Base-by-base conservation (phyloP, 2,113 vertebrate species). In the Diadophis punctatus region DNA sequence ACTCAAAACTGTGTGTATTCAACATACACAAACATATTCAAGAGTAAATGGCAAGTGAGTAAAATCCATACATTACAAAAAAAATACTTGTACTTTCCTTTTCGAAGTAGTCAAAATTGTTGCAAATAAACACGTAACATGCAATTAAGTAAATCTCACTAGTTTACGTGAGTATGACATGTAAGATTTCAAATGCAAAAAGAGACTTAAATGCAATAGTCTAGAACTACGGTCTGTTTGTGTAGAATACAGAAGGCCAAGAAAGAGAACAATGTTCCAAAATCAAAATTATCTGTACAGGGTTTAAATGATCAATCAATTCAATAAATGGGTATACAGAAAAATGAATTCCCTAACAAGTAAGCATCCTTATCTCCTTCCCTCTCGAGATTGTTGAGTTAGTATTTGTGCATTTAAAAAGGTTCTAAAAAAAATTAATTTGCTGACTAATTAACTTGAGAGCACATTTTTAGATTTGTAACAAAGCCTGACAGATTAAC, bases 171-270 rank as follows among this genome's bases (percentile, higher is more conserved):
- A 51, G 10, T 49, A 51, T 51, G 12, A 51, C 10, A 51, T 27
- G 14, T 86, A 87, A 20, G 51, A 84, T 52, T 84, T 84, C 51
- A 90, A 53, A 84, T 63, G 43, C 20, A 25, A n/a, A 39, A 80
- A 87, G 23, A 63, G 8, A 86, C 74, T 80, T 9, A 86, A 46
- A 58, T 11, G 5, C 18, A 49, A 22, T 8, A 4, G 16, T 91
- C 91, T 87, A 93, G 46, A 6, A 63, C 12, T 51, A 4, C 0
- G 1, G 43, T 84, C 92, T 87, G 91, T 94, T 94, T 93, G 94
- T 6, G 93, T 52, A 93, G 93, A 94, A 94, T 91, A 88, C 49
- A 91, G 86, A 89, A 94, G 88, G 52, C 92, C 93, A 94, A 91
- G 58, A 74, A 88, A 22, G 16, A 39, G 11, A 88, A 43, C 8